Evolutionary conservation across 1,140 invertebrate genomes (phyloP).

Genomic region (Drosophila oshimai): DNA sequence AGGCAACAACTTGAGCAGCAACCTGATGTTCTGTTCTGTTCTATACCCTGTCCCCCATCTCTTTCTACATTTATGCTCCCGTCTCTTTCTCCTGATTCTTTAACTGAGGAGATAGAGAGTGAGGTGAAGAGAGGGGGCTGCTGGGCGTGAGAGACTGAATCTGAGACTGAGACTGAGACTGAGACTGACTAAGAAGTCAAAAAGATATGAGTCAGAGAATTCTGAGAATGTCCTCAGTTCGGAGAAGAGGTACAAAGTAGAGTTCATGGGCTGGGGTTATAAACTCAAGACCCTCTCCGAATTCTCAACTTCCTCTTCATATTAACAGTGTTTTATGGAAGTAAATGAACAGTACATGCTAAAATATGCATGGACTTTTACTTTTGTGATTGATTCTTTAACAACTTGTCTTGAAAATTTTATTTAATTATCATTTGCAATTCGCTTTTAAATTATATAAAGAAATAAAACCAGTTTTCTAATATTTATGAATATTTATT

Average conservation of each 20-base stretch:
- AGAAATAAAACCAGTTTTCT: not conserved
- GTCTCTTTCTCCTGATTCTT: not conserved
- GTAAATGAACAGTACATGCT: not conserved
- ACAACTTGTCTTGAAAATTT: too few species aligned
- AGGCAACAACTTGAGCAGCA: slow-evolving; percentile 33
- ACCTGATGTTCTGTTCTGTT: slow-evolving; percentile 15
- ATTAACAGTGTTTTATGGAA: not conserved
- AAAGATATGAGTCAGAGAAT: slow-evolving; percentile 29
- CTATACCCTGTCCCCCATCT: not conserved
- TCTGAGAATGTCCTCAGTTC: slow-evolving; percentile 34
- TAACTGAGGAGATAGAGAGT: not conserved
- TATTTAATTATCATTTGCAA: too few species aligned
- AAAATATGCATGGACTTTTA: not conserved
- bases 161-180: too few species aligned
- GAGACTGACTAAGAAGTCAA: slow-evolving; percentile 17
- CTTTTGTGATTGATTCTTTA: too few species aligned
- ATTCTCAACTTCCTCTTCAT: slow-evolving; percentile 2
- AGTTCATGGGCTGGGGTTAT: slow-evolving; percentile 10
- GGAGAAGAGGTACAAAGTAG: slow-evolving; percentile 5
- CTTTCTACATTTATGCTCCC: not conserved
- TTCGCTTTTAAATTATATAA: too few species aligned
- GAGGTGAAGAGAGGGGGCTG: not conserved
- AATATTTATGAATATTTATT: not conserved
- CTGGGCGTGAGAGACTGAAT: slow-evolving; percentile 6
- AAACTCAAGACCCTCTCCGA: slow-evolving; percentile 6